These are phyloP conservation scores for Eubasilissa regina DNA, from an alignment of 1,140 invertebrate genomes.

Conservation along the genomic window DNA sequence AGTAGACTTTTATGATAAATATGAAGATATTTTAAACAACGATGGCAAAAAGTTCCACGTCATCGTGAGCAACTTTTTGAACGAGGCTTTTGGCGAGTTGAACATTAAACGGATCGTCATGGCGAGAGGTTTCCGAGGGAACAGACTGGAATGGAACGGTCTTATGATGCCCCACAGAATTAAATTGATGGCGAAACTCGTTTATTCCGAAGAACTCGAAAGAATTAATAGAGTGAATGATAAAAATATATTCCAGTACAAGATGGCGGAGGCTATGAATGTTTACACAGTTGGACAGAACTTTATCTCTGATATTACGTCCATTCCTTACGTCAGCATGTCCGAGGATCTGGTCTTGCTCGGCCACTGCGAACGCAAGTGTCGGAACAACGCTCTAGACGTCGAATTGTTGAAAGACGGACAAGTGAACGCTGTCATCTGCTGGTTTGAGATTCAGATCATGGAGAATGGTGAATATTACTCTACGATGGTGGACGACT, in stretches of 20 bases:
- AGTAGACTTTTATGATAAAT: constrained; percentile 25
- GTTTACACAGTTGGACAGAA: constrained; percentile 15
- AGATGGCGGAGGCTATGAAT: constrained; percentile 41
- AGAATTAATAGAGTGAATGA: constrained; percentile 47
- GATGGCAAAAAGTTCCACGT: constrained; percentile 43
- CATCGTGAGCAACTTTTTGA: constrained; percentile 44
- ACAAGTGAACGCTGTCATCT: constrained; percentile 31
- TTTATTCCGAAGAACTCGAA: constrained; percentile 50
- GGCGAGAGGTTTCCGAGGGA: background rate
- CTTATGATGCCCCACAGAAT: constrained; percentile 45
- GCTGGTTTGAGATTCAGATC: constrained; percentile 44
- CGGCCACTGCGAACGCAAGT: constrained; percentile 8
- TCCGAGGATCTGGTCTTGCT: constrained; percentile 36
- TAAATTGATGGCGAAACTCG: constrained; percentile 45
- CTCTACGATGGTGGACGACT: background rate
- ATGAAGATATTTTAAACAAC: background rate
- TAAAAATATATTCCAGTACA: constrained; percentile 35
- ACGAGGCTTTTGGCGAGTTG: constrained; percentile 29
- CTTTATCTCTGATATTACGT: constrained; percentile 33
- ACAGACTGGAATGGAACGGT: constrained; percentile 33
- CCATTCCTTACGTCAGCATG: constrained; percentile 13
- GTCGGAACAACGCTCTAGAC: background rate
- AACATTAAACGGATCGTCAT: constrained; percentile 27
- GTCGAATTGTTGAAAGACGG: background rate
- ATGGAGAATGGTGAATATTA: constrained; percentile 41